Percentiles rank a stretch among this genome's conserved stretches.
Conservation (phyloP, 2,797 vertebrate genomes). For the Sus cebifrons region DNA sequence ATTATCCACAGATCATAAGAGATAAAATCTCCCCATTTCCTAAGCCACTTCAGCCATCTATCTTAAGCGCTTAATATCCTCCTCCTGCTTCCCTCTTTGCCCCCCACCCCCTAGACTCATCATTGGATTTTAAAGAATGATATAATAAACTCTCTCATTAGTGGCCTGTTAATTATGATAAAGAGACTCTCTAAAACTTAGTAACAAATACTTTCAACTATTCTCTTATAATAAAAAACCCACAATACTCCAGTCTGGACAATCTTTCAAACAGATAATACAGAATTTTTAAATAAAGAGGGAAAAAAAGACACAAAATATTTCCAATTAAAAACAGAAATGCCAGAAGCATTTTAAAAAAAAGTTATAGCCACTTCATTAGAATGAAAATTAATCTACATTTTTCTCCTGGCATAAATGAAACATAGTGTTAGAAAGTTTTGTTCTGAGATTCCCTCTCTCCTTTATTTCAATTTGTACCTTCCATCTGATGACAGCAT, state of each 20-base stretch:
- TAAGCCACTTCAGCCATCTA: not conserved
- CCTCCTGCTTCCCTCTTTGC: not conserved
- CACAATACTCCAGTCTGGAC: slow-evolving; percentile 12
- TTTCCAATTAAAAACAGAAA: slow-evolving; percentile 50
- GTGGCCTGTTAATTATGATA: slow-evolving; percentile 46
- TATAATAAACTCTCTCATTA: slow-evolving; percentile 39
- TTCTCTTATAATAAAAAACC: slow-evolving; percentile 58
- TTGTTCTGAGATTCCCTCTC: not conserved
- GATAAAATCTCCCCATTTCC: not conserved
- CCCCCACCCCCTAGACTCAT: not conserved
- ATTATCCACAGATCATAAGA: not conserved
- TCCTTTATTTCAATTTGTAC: not conserved
- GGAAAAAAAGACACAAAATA: slow-evolving; percentile 23
- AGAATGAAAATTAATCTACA: slow-evolving; percentile 31
- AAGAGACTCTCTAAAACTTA: slow-evolving; percentile 66
- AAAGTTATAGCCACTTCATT: slow-evolving; percentile 52
- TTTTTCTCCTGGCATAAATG: slow-evolving; percentile 39
- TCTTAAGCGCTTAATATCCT: not conserved
- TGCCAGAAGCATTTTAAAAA: slow-evolving; percentile 54
- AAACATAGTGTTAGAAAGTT: not conserved
- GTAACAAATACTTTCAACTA: slow-evolving; percentile 76
- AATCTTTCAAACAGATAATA: slow-evolving; percentile 52
- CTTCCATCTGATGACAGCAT: slow-evolving; percentile 19
- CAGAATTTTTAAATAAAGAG: slow-evolving; percentile 51
- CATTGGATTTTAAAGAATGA: slow-evolving; percentile 60